phyloP scores from a whole-genome alignment of 2,797 vertebrate genomes.

The Sebastes trivittatus region DNA sequence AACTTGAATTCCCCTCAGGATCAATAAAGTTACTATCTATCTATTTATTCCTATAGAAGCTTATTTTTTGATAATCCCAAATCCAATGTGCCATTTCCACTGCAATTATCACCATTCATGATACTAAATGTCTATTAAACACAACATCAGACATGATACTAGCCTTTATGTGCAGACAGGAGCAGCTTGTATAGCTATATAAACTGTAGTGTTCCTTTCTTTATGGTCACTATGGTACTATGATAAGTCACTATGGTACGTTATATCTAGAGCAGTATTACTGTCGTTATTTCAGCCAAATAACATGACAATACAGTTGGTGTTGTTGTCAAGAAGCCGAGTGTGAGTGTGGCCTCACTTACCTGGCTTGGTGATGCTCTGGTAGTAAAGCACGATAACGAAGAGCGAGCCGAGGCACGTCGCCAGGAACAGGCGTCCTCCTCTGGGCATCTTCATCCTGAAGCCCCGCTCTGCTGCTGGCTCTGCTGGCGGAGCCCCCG shows the following conservation, averaged over 20 bases:
- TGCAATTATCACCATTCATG: neutral
- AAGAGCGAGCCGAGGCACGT: conserved; percentile 87
- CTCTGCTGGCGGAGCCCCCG: conserved; percentile 55
- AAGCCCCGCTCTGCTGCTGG: conserved; percentile 50
- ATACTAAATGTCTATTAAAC: neutral
- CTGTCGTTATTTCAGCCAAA: neutral
- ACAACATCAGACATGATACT: neutral
- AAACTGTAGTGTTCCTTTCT: neutral
- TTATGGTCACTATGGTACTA: neutral
- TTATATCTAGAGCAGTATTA: too few relatives aligned
- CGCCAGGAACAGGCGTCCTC: conserved; percentile 85
- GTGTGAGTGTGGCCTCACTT: conserved; percentile 63
- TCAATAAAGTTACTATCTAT: too few relatives aligned
- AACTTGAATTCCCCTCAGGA: too few relatives aligned
- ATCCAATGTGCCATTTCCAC: neutral
- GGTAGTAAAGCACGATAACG: conserved; percentile 87
- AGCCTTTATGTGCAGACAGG: neutral
- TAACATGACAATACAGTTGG: fast-evolving
- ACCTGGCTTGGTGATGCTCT: conserved; percentile 87
- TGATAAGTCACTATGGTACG: too few relatives aligned
- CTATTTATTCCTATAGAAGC: neutral
- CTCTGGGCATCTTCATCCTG: conserved; percentile 85
- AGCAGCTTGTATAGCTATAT: neutral
- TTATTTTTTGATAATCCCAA: too few relatives aligned
- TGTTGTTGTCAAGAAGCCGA: neutral